phyloP scores from a whole-genome alignment of 2,888 invertebrate species.

The Drosophila multiciliata region DNA sequence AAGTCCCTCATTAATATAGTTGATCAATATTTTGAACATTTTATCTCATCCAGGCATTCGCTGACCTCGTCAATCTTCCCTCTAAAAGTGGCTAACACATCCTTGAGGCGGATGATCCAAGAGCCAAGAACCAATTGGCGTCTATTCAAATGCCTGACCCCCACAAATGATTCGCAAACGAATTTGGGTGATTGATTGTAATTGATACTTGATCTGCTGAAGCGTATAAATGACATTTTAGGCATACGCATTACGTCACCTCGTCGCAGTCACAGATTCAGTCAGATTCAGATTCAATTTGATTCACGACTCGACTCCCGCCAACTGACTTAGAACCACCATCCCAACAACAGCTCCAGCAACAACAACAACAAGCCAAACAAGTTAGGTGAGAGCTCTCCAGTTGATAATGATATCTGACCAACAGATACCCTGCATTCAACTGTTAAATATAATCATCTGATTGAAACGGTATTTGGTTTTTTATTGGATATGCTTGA shows the following conservation, averaged over 20 bases:
- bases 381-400: slow-evolving; percentile 2
- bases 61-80: not conserved
- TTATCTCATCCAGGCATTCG: not conserved
- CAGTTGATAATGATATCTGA: not conserved
- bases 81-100: not conserved
- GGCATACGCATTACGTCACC: slow-evolving; percentile 76
- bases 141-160: slow-evolving; percentile 41
- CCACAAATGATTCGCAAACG: slow-evolving; percentile 46
- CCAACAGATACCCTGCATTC: not conserved
- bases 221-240: slow-evolving; percentile 77
- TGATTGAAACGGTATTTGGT: not conserved
- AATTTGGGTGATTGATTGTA: slow-evolving; percentile 64
- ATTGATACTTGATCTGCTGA: slow-evolving; percentile 77
- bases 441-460: not conserved
- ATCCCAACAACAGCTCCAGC: not conserved
- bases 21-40: not conserved
- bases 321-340: slow-evolving; percentile 46
- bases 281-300: slow-evolving; percentile 27
- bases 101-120: not conserved
- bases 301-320: slow-evolving; percentile 21
- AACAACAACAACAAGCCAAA: not conserved
- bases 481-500: not conserved
- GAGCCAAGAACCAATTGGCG: not conserved
- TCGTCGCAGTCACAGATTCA: slow-evolving; percentile 49
- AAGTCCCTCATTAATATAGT: not conserved